These are phyloP conservation scores for Notodonta ziczac DNA, from an alignment of 2,888 invertebrate genomes.

Conservation along the genomic window DNA sequence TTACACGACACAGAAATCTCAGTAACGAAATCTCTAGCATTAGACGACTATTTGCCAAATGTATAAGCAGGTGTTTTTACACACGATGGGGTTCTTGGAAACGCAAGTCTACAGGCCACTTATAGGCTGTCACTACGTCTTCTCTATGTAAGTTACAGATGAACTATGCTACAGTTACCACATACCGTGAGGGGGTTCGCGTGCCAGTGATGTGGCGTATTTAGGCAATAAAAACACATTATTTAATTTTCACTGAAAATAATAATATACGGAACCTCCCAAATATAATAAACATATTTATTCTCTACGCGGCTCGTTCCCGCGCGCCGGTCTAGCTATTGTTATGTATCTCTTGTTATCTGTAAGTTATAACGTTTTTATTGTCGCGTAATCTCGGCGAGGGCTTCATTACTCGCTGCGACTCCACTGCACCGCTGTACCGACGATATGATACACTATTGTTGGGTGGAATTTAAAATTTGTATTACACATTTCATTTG, in stretches of 20 bases:
- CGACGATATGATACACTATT: background rate
- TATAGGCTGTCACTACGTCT: too few species aligned
- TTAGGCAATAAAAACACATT: too few species aligned
- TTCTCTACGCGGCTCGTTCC: conserved; percentile 3
- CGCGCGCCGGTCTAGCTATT: conserved; percentile 22
- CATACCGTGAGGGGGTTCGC: too few species aligned
- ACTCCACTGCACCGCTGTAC: conserved; percentile 19
- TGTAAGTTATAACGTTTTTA: conserved; percentile 44
- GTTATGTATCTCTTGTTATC: conserved; percentile 45
- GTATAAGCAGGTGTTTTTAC: too few species aligned
- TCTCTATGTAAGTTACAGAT: too few species aligned
- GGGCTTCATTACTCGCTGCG: conserved; percentile 29
- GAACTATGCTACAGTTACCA: too few species aligned
- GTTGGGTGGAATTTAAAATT: background rate
- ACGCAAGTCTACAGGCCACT: too few species aligned
- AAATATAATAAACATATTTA: background rate
- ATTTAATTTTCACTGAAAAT: background rate
- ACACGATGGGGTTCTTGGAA: too few species aligned
- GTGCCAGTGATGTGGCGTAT: too few species aligned
- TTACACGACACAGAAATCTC: too few species aligned
- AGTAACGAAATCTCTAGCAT: too few species aligned
- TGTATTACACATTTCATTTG: background rate
- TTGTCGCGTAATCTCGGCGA: conserved; percentile 36
- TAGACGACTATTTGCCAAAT: too few species aligned
- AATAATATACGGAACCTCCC: conserved; percentile 14